A percentile compares a stretch with the other conserved stretches of the same genome.
These are phyloP conservation scores for Hippoglossus stenolepis DNA, from an alignment of 2,113 vertebrate species.

Conservation along the genomic window DNA sequence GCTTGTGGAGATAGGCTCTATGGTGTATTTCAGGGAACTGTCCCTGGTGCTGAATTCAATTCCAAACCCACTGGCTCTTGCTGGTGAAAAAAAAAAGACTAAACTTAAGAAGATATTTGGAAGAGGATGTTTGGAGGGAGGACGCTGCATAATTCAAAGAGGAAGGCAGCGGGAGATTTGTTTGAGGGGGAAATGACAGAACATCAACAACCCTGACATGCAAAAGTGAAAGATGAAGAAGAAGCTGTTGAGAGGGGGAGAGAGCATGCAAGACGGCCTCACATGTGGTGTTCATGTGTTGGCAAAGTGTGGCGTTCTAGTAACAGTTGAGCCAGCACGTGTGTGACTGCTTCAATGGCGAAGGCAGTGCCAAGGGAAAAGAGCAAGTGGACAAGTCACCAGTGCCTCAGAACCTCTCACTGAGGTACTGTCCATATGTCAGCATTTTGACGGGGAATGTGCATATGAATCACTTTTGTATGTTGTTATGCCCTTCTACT, in stretches of 20 bases:
- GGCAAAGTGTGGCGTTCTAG: not conserved
- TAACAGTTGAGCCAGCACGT: slow-evolving; percentile 54
- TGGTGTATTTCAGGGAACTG: slow-evolving; percentile 31
- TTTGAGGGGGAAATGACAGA: not conserved
- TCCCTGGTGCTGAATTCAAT: slow-evolving; percentile 54
- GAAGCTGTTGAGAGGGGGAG: not conserved
- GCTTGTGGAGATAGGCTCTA: not conserved
- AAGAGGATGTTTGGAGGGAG: slow-evolving; percentile 3
- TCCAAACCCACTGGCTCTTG: not conserved
- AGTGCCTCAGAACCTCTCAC: too few relatives aligned
- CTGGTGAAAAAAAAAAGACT: not conserved
- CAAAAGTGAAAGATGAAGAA: not conserved
- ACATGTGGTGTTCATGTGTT: slow-evolving; percentile 27
- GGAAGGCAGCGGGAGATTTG: not conserved
- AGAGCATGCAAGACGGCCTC: not conserved
- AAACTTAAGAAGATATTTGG: slow-evolving; percentile 17
- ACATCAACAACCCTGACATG: not conserved
- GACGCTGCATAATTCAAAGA: not conserved
- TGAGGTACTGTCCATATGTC: too few relatives aligned
- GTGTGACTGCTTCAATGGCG: slow-evolving; percentile 60
- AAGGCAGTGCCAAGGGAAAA: slow-evolving; percentile 46
- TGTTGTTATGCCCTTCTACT: too few relatives aligned
- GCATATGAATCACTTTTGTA: too few relatives aligned
- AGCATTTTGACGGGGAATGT: too few relatives aligned
- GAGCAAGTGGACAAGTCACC: slow-evolving; percentile 65